Percentiles rank a stretch among this genome's conserved stretches.
Conservation (phyloP, 1,140 invertebrate genomes). For the Armadillidium nasatum region DNA sequence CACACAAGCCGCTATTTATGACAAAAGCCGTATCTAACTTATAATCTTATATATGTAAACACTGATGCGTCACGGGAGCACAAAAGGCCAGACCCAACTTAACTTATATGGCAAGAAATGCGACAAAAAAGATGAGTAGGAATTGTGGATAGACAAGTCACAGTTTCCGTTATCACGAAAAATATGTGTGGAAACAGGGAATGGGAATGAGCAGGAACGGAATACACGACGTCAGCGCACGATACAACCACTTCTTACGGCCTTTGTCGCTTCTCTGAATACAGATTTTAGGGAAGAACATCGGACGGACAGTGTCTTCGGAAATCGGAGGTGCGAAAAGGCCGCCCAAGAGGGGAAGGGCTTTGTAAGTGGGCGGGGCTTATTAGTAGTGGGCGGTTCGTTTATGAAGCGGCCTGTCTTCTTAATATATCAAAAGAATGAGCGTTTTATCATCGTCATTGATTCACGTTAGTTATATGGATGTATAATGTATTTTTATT, state of each 20-base stretch:
- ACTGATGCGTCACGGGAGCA: too few species aligned
- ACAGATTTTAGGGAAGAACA: background rate
- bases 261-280: background rate
- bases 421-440: background rate
- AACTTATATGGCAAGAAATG: too few species aligned
- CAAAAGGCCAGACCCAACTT: too few species aligned
- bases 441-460: slow-evolving; percentile 1
- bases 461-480: background rate
- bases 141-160: too few species aligned
- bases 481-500: too few species aligned
- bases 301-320: background rate
- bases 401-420: slow-evolving; percentile 7
- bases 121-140: too few species aligned
- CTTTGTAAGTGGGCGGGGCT: background rate
- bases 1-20: too few species aligned
- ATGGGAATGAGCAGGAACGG: background rate
- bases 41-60: too few species aligned
- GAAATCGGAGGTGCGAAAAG: slow-evolving; percentile 11
- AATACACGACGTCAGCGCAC: background rate
- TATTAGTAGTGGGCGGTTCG: background rate
- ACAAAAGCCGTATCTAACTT: too few species aligned
- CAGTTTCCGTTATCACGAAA: too few species aligned
- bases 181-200: background rate
- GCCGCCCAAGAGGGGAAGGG: background rate
- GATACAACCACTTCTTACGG: background rate